These are phyloP conservation scores for Poeciliopsis occidentalis DNA, from an alignment of 2,113 vertebrate genomes.

Conservation along the genomic window DNA sequence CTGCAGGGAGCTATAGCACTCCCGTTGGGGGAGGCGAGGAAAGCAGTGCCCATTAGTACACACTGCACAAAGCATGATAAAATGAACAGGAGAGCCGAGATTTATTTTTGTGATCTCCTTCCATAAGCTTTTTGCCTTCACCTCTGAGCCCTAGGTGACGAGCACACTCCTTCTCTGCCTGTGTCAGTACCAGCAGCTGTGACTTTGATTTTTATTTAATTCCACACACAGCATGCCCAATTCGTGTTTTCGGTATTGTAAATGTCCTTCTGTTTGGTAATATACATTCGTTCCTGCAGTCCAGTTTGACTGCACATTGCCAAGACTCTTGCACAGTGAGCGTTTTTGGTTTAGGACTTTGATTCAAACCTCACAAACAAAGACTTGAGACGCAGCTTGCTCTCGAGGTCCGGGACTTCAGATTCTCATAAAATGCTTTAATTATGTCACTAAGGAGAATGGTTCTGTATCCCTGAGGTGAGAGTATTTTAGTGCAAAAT, in stretches of 20 bases:
- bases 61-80: slow-evolving; percentile 47
- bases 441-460: no score
- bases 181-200: slow-evolving; percentile 20
- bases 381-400: no score
- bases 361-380: no score
- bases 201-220: not conserved
- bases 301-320: not conserved
- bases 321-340: not conserved
- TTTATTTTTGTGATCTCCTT: slow-evolving; percentile 44
- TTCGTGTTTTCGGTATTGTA: not conserved
- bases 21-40: slow-evolving; percentile 54
- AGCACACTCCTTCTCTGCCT: slow-evolving; percentile 4
- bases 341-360: not conserved
- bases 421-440: no score
- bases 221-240: not conserved
- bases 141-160: slow-evolving; percentile 58
- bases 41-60: slow-evolving; percentile 66
- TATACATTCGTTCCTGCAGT: not conserved
- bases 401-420: no score
- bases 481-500: no score
- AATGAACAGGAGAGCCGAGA: slow-evolving; percentile 51
- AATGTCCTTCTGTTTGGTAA: not conserved
- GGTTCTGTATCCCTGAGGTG: no score
- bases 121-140: slow-evolving; percentile 36
- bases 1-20: slow-evolving; percentile 56